Evolutionary conservation across 2,113 vertebrate species (phyloP).

Genomic region (Sphyrna mokarran): DNA sequence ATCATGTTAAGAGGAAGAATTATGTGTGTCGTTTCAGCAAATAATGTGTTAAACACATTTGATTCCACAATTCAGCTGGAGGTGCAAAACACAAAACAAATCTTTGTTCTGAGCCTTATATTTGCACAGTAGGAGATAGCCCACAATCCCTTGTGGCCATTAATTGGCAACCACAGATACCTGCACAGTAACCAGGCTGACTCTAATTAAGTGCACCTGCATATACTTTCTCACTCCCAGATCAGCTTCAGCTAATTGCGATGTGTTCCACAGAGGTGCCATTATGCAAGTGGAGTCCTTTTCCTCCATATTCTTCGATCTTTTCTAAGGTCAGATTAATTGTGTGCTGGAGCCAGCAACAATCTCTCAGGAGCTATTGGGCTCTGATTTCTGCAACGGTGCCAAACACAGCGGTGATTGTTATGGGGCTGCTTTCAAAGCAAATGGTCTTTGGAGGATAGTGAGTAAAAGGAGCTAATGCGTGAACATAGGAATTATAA

Average conservation of each 20-base stretch:
- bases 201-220: conserved; percentile 20
- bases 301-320: not conserved
- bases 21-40: not conserved
- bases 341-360: not conserved
- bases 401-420: not conserved
- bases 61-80: not conserved
- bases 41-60: not conserved
- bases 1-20: not conserved
- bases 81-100: not conserved
- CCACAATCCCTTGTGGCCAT: not conserved
- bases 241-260: not conserved
- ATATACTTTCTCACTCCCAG: not conserved
- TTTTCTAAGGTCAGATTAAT: not conserved
- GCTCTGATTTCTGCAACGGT: not conserved
- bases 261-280: not conserved
- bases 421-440: not conserved
- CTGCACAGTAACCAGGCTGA: not conserved
- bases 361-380: not conserved
- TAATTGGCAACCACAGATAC: conserved; percentile 20
- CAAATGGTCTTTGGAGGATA: not conserved
- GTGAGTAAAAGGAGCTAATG: not conserved
- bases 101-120: conserved; percentile 5
- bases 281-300: not conserved
- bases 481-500: not conserved
- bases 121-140: not conserved